Conservation (phyloP, 2,888 invertebrate genomes). For the Eristalis intricaria region DNA sequence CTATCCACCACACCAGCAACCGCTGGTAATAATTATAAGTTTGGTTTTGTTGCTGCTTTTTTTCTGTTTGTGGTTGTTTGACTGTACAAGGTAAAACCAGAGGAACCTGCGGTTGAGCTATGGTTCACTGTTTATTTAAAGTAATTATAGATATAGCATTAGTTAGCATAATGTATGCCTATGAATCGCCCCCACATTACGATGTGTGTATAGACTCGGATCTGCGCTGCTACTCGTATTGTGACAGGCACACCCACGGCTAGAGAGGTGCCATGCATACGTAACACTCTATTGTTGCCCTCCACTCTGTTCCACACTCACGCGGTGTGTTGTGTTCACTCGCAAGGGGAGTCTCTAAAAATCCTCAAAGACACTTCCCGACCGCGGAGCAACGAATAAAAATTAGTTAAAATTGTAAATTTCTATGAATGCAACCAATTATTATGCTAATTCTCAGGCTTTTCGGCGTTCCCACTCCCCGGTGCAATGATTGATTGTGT, state of each 20-base stretch:
- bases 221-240: slow-evolving; percentile 22
- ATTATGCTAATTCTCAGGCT: slow-evolving; percentile 35
- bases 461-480: not conserved
- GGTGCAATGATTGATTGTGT: slow-evolving; percentile 43
- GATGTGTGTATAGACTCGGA: not conserved
- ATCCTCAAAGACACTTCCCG: not conserved
- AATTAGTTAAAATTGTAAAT: slow-evolving; percentile 36
- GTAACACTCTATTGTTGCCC: slow-evolving; percentile 21
- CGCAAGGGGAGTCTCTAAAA: not conserved
- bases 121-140: slow-evolving; percentile 45
- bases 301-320: not conserved
- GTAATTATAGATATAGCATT: slow-evolving; percentile 45
- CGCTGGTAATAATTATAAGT: slow-evolving; percentile 30
- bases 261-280: slow-evolving; percentile 56
- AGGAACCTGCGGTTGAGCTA: slow-evolving; percentile 2
- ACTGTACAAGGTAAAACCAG: not conserved
- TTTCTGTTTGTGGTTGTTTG: not conserved
- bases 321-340: not conserved
- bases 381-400: slow-evolving; percentile 9
- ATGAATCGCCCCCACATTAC: slow-evolving; percentile 13
- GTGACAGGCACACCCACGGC: slow-evolving; percentile 59
- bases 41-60: not conserved
- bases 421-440: slow-evolving; percentile 34
- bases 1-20: not conserved
- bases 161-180: slow-evolving; percentile 58